Base-by-base conservation (phyloP, 2,888 invertebrate genomes). In the Doris montereyensis region DNA sequence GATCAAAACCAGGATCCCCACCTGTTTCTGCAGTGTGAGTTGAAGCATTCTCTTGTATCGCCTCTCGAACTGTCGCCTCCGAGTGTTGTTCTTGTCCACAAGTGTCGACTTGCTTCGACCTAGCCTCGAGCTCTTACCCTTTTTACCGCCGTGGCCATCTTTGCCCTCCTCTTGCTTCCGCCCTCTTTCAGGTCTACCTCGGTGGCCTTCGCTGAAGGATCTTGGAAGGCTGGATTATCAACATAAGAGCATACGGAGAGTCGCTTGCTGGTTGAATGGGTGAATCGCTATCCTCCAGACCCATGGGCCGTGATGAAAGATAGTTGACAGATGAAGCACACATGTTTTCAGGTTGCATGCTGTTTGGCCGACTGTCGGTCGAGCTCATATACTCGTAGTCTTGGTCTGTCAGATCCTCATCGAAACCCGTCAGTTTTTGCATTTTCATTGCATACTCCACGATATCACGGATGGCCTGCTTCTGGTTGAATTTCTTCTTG, bases 41-140 rank as follows among this genome's bases (percentile, higher is more conserved):
- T 84, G 79, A 65, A 85, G 62, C 68, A 85, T 79, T 67, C 81
- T 81, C 26, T 83, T 87, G 80, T 88, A 88, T 5, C 88, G 81
- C 68, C 85, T 84, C 28, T 87, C 88, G 65, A 88, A 88, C n/a
- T 86, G 87, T 5, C 86, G 84, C n/a, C 88, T 79, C 62, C 87
- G 83, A 0, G 88, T 88, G 77, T 87, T 88, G 80, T 87, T 87
- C 74, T 84, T 84, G 71, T 84, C 84, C 62, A 84, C 82, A 60
- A 83, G 24, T 1, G 84, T 83, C 30, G 81, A 81, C 21, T 82
- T 81, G 62, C 81, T 81, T n/a, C 84, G 71, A 8, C 83, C 75
- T 0, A 67, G 67, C 10, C 78, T 70, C 17, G 81, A 75, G 21
- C 75, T 26, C 70, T 78, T 77, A 17, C 41, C 60, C 57, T 79